Evolutionary conservation across 2,113 vertebrate genomes (phyloP), one percentile per base, ranked within the genome.

Genomic region (Equus przewalskii): DNA sequence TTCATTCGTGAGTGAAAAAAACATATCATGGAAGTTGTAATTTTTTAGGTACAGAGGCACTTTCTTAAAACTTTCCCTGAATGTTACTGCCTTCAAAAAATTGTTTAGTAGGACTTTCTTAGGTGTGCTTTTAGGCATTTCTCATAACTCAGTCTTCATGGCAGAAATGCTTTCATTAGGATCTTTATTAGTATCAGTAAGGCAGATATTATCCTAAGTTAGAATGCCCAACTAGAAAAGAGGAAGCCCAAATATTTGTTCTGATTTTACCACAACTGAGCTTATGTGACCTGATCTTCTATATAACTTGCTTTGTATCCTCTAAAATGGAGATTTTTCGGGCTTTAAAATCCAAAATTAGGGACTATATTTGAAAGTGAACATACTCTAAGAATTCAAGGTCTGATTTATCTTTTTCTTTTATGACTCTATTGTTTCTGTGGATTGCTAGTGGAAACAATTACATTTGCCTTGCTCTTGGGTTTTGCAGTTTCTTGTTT

Each of bases 1-100:
- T 94, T 90, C 7, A 33, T 73, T 92, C 14, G n/a, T 86, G 86
- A 62, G 16, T 89, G 82, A 78, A 83, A 87, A 89, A 65, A 24
- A 33, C 30, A 22, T 7, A 22, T 81, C 56, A 7, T 14, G 33
- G 64, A 56, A 54, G 7, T 14, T 87, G 11, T 46, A 22, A 16
- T 46, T 54, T 96, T 60, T 79, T 92, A 60, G 54, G 60, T 80
- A 73, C 10, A 62, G 72, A 62, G 46, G n/a, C 21, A 33, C 96
- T 91, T 96, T 95, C 84, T 82, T 87, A 22, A 18, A 81, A 56
- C 56, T 93, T 96, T 86, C 51, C 81, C 14, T 64, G 79, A 87
- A 76, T 49, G 26, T 89, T 72, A 33, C 58, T 81, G 30, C 64
- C 82, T 88, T 87, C 36, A 26, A 28, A 67, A 94, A 64, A 65